A percentile compares a stretch with the other conserved stretches of the same genome.
Conservation (phyloP, 2,797 vertebrate genomes). For the Hoplostethus atlanticus region DNA sequence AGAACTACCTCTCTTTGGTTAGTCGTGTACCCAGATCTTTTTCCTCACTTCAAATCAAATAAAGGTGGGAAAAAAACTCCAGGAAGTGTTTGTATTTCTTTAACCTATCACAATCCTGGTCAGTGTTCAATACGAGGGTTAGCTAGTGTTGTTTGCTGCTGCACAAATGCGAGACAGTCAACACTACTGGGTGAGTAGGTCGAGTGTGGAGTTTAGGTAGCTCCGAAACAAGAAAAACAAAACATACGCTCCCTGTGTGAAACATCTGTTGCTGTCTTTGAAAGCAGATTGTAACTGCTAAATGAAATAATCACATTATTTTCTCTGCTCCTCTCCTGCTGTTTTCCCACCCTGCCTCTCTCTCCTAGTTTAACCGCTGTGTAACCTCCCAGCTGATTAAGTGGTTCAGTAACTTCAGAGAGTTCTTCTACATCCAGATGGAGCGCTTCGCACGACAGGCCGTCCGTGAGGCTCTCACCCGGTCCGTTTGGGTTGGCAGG, state of each 20-base stretch:
- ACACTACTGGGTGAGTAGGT: no score
- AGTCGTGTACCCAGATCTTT: no score
- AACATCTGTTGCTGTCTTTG: neutral
- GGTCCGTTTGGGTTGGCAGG: constrained; percentile 62
- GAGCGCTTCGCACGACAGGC: constrained; percentile 88
- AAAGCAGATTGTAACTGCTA: neutral
- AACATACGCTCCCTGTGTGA: neutral
- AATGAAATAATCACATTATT: neutral
- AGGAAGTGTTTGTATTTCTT: no score
- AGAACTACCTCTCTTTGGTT: no score
- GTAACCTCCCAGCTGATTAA: constrained; percentile 90
- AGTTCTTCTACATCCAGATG: constrained; percentile 92
- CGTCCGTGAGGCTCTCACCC: constrained; percentile 82
- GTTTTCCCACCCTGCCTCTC: constrained; percentile 26
- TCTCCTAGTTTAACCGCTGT: constrained; percentile 84
- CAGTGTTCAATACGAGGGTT: no score
- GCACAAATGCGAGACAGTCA: no score
- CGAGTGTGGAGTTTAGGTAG: no score
- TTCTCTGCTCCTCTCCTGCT: constrained; percentile 39
- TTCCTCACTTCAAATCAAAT: no score
- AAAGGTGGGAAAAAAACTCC: no score
- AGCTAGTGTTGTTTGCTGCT: no score
- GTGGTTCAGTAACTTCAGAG: constrained; percentile 90
- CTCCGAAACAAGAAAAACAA: neutral
- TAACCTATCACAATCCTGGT: no score